Evolutionary conservation across 2,888 invertebrate genomes (phyloP).

Genomic region (Troides helena): DNA sequence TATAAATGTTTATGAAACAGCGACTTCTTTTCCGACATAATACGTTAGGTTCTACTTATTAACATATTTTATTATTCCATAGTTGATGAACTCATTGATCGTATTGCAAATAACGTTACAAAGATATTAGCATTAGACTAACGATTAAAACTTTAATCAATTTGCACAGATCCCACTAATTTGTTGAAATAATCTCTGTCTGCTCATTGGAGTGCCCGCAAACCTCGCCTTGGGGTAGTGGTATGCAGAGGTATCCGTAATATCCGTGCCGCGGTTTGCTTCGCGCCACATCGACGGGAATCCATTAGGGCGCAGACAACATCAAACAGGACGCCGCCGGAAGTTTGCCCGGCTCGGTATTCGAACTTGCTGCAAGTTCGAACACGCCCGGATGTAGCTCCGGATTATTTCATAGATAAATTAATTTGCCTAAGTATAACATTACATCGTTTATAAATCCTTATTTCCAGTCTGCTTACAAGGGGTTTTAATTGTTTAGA

Average conservation of each 20-base stretch:
- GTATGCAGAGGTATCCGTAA: slow-evolving; percentile 31
- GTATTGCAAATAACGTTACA: no score
- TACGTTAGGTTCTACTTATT: no score
- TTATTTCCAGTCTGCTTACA: no score
- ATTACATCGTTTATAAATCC: background rate
- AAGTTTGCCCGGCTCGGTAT: slow-evolving; percentile 13
- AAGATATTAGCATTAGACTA: no score
- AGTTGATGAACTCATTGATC: no score
- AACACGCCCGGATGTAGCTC: slow-evolving; percentile 9
- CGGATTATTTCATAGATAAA: slow-evolving; percentile 7
- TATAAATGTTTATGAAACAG: no score
- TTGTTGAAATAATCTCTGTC: background rate
- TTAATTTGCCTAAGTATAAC: slow-evolving; percentile 14
- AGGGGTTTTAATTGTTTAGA: no score
- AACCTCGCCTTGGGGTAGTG: slow-evolving; percentile 1
- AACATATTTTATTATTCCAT: no score
- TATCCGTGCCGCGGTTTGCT: slow-evolving; percentile 34
- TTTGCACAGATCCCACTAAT: background rate
- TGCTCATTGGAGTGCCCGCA: background rate
- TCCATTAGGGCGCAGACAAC: slow-evolving; percentile 38
- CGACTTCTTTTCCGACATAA: no score
- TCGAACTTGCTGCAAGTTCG: slow-evolving; percentile 17
- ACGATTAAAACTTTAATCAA: background rate
- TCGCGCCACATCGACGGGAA: slow-evolving; percentile 30
- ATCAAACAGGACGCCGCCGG: slow-evolving; percentile 41